A percentile compares a stretch with the other conserved stretches of the same genome.
Evolutionary conservation across 2,797 vertebrate genomes (phyloP).

Genomic region (Eurystomus glaucurus): DNA sequence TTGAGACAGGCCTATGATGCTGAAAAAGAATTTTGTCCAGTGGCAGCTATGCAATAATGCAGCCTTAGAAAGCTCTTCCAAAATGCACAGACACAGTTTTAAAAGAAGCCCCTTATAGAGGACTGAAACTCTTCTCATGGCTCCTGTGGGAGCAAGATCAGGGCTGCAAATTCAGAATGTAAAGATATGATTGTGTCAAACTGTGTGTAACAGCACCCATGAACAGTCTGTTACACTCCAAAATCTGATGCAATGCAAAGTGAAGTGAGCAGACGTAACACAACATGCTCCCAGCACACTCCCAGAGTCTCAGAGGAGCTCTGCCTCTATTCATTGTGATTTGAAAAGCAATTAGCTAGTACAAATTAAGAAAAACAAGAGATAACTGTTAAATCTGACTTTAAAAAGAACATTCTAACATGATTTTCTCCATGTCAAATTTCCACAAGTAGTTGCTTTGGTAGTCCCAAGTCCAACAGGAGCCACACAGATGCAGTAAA

Average conservation of each 20-base stretch:
- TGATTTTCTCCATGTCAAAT: neutral
- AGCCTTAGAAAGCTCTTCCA: neutral
- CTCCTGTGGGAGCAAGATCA: neutral
- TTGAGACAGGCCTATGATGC: neutral
- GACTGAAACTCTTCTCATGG: neutral
- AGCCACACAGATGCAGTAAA: neutral
- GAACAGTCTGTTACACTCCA: neutral
- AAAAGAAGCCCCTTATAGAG: neutral
- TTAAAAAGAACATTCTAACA: neutral
- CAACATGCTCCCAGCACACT: neutral
- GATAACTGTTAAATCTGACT: neutral
- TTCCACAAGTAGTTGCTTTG: neutral
- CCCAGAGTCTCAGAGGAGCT: constrained; percentile 16
- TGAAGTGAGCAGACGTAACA: constrained; percentile 38
- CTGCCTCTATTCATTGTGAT: neutral
- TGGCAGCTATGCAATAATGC: neutral
- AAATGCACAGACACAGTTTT: neutral
- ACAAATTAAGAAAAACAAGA: constrained; percentile 35
- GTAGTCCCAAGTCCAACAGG: neutral
- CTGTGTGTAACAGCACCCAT: neutral
- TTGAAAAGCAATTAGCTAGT: constrained; percentile 24
- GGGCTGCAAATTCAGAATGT: neutral
- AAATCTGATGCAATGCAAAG: neutral
- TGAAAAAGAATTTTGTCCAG: neutral
- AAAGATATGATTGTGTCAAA: neutral